Base-by-base conservation (phyloP, 1,140 invertebrate genomes). In the Zaprionus lachaisei region DNA sequence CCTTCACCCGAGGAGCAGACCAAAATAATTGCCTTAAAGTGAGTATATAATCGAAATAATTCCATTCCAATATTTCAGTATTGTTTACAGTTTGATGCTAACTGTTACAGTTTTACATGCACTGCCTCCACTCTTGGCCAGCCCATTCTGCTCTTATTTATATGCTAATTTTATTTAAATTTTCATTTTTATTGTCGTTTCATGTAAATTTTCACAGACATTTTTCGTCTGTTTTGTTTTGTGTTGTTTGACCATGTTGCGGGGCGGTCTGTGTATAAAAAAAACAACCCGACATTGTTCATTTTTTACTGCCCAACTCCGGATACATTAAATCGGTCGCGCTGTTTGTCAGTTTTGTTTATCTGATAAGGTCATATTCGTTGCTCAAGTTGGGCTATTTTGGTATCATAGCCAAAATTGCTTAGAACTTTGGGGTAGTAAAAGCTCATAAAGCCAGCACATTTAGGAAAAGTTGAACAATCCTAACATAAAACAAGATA, bases 1-100 rank as follows among this genome's bases (percentile, higher is more conserved):
- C 96, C 96, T 49, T 97, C 96, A 75, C 96, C 96, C 2, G 96
- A 97, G 92, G 96, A 97, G 94, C 96, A 97, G 93, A 94, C 96
- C 67, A 95, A 96, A 92, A 95, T 96, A 67, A 95, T 97, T 83
- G 96, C 96, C 74, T 94, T 96, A 85, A 97, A 96, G 96, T 97
- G 94, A 94, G 95, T 91, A 74, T 15, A 14, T 11, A 14, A 24
- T 24, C 5, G 1, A 81, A 60, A 15, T 20, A 47, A 17, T 28
- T 15, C 26, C 4, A 51, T 47, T 47, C 41, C n/a, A 41, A 14
- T 1, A 51, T 47, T 47, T 24, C 28, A 41, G 20, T 1, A 14
- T n/a, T 17, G 9, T 34, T 11, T 34, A 2, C n/a, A 57, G 26
- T 72, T 49, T 38, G 26, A 49, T 15, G 44, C 9, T 1, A n/a